Conservation (phyloP, 2,888 invertebrate genomes). For the Orchesellides sinensis region DNA sequence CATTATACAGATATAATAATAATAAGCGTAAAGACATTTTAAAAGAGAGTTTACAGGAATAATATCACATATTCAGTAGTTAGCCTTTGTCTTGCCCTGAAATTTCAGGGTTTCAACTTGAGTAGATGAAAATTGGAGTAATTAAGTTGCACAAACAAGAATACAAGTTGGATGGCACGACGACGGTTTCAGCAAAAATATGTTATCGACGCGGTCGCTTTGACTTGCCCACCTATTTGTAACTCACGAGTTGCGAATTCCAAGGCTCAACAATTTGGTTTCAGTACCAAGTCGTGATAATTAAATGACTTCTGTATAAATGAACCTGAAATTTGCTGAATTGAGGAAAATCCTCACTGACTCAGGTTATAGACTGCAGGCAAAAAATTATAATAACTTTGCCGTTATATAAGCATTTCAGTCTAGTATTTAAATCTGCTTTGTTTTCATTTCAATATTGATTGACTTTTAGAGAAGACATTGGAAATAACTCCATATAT, state of each 20-base stretch:
- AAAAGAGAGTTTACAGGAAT: neutral
- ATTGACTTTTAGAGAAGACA: too few relatives aligned
- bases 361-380: too few relatives aligned
- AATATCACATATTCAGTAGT: neutral
- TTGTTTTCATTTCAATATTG: too few relatives aligned
- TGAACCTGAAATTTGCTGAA: neutral
- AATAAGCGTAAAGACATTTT: neutral
- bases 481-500: too few relatives aligned
- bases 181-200: constrained; percentile 21
- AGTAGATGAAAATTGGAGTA: constrained; percentile 54
- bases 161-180: constrained; percentile 16
- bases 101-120: constrained; percentile 56
- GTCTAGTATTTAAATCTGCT: too few relatives aligned
- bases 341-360: too few relatives aligned
- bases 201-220: constrained; percentile 21
- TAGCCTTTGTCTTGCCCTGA: constrained; percentile 35
- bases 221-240: constrained; percentile 57
- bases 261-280: constrained; percentile 60
- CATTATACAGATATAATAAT: neutral
- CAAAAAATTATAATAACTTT: too few relatives aligned
- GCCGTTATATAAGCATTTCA: too few relatives aligned
- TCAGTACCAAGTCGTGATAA: constrained; percentile 61
- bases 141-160: constrained; percentile 49
- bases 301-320: constrained; percentile 52
- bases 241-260: constrained; percentile 53